Conservation (phyloP, 2,113 vertebrate genomes). For the Sapajus apella region DNA sequence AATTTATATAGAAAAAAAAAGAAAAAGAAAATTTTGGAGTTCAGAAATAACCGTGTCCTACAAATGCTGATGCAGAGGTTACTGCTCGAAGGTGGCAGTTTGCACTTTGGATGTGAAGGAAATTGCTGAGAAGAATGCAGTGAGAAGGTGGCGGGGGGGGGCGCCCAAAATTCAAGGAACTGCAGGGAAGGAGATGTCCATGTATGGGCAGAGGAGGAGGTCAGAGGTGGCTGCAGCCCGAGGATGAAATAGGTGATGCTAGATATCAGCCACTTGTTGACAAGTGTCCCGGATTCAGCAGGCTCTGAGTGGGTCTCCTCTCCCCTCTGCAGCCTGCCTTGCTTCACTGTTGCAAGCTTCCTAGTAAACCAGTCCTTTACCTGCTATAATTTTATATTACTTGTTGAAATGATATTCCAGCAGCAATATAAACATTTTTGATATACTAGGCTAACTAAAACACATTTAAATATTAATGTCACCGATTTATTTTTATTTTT, state of each 20-base stretch:
- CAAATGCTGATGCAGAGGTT: neutral
- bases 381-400: neutral
- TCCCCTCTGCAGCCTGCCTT: too few relatives aligned
- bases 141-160: neutral
- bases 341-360: neutral
- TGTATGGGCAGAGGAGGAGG: too few relatives aligned
- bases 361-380: neutral
- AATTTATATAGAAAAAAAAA: too few relatives aligned
- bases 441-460: too few relatives aligned
- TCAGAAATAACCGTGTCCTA: neutral
- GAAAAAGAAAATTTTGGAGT: neutral
- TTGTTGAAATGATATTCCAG: too few relatives aligned
- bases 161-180: neutral
- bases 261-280: neutral
- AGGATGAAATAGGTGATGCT: neutral
- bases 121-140: neutral
- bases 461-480: too few relatives aligned
- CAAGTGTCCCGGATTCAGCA: neutral
- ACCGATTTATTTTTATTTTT: too few relatives aligned
- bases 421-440: too few relatives aligned
- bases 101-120: neutral
- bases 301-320: neutral
- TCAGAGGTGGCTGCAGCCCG: neutral
- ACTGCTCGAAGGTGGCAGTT: neutral
- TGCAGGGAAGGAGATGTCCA: neutral